phyloP scores from a whole-genome alignment of 2,113 vertebrate genomes.

The Phocoena phocoena region DNA sequence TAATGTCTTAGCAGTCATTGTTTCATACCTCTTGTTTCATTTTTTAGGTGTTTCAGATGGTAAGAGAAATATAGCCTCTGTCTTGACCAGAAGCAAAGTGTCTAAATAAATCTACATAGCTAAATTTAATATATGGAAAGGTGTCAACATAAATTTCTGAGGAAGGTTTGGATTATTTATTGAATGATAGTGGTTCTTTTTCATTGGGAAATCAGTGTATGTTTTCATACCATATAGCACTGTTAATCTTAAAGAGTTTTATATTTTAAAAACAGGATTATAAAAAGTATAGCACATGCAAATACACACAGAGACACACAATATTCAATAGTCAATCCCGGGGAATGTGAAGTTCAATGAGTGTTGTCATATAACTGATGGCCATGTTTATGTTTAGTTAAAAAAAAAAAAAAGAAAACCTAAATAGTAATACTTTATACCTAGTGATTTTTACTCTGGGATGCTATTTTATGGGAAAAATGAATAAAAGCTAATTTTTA shows the following conservation, averaged over 20 bases:
- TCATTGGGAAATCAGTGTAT: background rate
- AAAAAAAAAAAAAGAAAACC: background rate
- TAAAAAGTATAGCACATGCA: background rate
- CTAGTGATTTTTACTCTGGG: background rate
- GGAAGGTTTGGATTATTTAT: background rate
- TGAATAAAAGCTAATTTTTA: background rate
- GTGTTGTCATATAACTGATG: background rate
- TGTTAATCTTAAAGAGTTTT: background rate
- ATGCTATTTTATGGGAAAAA: background rate
- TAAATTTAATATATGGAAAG: background rate
- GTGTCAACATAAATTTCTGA: background rate
- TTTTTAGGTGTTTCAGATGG: background rate
- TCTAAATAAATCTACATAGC: background rate
- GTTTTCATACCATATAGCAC: background rate
- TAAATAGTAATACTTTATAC: background rate
- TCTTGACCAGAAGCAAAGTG: background rate
- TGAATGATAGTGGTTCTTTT: background rate
- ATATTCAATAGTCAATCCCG: background rate
- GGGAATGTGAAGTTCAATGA: background rate
- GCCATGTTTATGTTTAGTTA: background rate
- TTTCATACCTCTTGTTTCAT: background rate
- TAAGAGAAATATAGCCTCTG: background rate
- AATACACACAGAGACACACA: background rate
- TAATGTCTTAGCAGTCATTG: background rate
- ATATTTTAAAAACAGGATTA: background rate